Percentiles rank a stretch among this genome's conserved stretches.
phyloP scores from a whole-genome alignment of 2,888 invertebrate genomes.

The Andrena trimmerana region DNA sequence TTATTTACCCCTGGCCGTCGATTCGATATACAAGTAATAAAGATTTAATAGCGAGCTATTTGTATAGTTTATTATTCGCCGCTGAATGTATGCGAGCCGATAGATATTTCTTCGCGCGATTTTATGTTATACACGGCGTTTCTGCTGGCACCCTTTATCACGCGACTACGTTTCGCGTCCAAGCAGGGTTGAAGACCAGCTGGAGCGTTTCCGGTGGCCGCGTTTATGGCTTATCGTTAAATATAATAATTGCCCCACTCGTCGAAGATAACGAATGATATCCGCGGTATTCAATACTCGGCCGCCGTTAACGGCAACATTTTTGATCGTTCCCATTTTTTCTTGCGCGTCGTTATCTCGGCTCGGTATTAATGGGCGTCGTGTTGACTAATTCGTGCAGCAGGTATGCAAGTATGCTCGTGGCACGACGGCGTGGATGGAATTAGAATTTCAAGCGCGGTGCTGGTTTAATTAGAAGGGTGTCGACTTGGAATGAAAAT shows the following conservation, averaged over 20 bases:
- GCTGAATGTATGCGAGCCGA: constrained; percentile 21
- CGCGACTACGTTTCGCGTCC: constrained; percentile 19
- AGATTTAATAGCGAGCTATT: constrained; percentile 55
- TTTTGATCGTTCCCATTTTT: not conserved
- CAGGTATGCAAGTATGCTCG: not conserved
- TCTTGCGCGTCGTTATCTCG: constrained; percentile 9
- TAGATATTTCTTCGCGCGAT: constrained; percentile 30
- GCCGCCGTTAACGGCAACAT: constrained; percentile 26
- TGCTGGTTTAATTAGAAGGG: no score
- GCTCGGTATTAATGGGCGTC: constrained; percentile 16
- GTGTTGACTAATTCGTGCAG: constrained; percentile 28
- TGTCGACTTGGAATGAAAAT: no score
- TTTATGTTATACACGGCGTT: constrained; percentile 33
- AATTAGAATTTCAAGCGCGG: not conserved
- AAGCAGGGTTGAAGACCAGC: constrained; percentile 28
- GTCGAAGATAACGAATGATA: constrained; percentile 44
- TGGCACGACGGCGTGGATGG: not conserved
- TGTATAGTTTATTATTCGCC: constrained; percentile 46
- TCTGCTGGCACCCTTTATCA: constrained; percentile 40
- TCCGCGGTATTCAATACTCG: constrained; percentile 38
- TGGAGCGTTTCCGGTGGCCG: constrained; percentile 40
- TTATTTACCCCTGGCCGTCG: constrained; percentile 28
- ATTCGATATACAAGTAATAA: constrained; percentile 54
- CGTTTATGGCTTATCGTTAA: constrained; percentile 56
- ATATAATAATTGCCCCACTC: constrained; percentile 53